Evolutionary conservation across 2,888 invertebrate genomes (phyloP), one percentile per base, ranked within the genome.

Genomic region (Saturnia pavonia): DNA sequence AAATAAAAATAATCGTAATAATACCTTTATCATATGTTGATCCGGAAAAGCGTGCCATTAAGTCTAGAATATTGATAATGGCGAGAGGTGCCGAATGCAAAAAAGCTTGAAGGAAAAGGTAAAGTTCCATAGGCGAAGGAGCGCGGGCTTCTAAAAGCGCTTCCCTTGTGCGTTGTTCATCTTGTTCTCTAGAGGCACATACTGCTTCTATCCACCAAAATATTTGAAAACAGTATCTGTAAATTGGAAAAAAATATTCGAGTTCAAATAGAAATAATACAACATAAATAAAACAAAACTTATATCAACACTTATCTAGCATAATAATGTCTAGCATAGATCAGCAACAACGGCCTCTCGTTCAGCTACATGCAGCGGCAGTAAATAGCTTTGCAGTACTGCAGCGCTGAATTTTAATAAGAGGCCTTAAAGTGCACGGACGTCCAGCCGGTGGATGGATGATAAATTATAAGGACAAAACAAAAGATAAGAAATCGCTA

Each of bases 161-260:
- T 73, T 95, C 95, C 79, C 93, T 90, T 19, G 95, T 94, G 73
- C 95, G 94, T 57, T 94, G 92, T 60, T 96, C 94, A 74, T 96
- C 95, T 14, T 88, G 84, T 2, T 81, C 88, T 60, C 93, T 84
- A 16, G 91, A 85, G 48, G 95, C 95, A 78, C 94, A 95, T 11
- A 96, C 93, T 16, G 96, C 96, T 85, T 97, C 97, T 66, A 96
- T 92, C 78, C 96, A 96, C 96, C 97, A 96, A 83, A 97, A 97
- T 82, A 97, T 95, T 75, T 96, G 95, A 80, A 95, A 95, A 68
- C 96, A 95, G 80, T 96, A 96, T 86, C 97, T 97, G 82, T 69
- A 72, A 74, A 69, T 68, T 51, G 72, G 54, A 71, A 4, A 27
- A 68, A 45, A 57, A 63, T 25, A 43, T 34, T 69, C 4, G 19